Conservation (phyloP, 1,140 invertebrate species). For the Maniola jurtina region DNA sequence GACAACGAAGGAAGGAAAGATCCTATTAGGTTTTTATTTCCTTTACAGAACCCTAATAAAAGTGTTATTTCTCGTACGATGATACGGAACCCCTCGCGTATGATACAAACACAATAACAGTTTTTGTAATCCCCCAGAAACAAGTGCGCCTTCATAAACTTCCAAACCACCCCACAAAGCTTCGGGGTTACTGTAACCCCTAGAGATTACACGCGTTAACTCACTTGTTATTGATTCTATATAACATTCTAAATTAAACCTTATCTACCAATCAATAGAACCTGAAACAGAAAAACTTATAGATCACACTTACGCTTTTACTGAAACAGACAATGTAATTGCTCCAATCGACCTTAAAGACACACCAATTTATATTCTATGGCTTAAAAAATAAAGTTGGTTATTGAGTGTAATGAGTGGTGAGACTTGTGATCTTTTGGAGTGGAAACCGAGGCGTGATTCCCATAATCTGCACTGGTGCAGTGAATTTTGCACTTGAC, state of each 20-base stretch:
- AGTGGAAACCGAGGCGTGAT: slow-evolving; percentile 54
- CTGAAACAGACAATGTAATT: slow-evolving; percentile 32
- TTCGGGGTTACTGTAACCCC: slow-evolving; percentile 56
- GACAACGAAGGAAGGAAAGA: too few relatives aligned
- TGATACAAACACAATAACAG: slow-evolving; percentile 55
- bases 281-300: slow-evolving; percentile 20
- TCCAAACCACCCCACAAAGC: slow-evolving; percentile 64
- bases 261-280: slow-evolving; percentile 16
- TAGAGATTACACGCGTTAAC: slow-evolving; percentile 60
- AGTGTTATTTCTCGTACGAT: too few relatives aligned
- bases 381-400: not conserved
- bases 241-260: slow-evolving; percentile 22
- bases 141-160: slow-evolving; percentile 71
- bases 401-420: slow-evolving; percentile 12
- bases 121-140: slow-evolving; percentile 68
- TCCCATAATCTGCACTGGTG: slow-evolving; percentile 69
- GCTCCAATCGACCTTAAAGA: slow-evolving; percentile 21
- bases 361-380: slow-evolving; percentile 31
- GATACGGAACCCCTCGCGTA: slow-evolving; percentile 20
- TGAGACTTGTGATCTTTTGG: slow-evolving; percentile 32
- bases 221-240: slow-evolving; percentile 52
- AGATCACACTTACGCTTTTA: slow-evolving; percentile 32
- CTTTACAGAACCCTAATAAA: too few relatives aligned
- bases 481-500: slow-evolving; percentile 73
- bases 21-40: too few relatives aligned